Base-by-base conservation (phyloP, 92 coral and sea anemone species). In the Metridium senile region DNA sequence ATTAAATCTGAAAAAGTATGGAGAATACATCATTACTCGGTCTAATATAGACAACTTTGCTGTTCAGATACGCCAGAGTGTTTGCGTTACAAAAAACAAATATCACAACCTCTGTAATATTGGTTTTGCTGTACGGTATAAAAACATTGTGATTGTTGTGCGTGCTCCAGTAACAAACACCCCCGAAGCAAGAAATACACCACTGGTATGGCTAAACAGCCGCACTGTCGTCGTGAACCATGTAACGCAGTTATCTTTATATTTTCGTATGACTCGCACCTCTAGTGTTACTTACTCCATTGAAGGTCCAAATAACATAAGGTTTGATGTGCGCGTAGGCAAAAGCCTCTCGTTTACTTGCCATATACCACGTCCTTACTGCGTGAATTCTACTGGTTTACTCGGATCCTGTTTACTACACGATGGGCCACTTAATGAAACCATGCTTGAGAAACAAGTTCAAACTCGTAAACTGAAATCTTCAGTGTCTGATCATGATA, bases 191-290 rank as follows among this genome's bases (percentile, higher is more conserved):
- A 32, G 45, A 7, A 75, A 33, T 18, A 43, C 51, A 20, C 82
- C 85, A 9, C 46, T 87, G 0, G 84, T 87, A 32, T 87, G 88
- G 88, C 68, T 80, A 19, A 61, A 87, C 69, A 82, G 78, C n/a
- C 58, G 57, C 33, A 30, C 26, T 35, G 28, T 87, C 18, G 61
- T 76, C n/a, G 84, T 87, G 33, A 72, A 78, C 47, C 91, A 87
- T 64, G 62, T 68, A 58, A 82, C 88, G 3, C 54, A 68, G 32
- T 66, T 87, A 16, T 77, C 87, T 34, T 8, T 46, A 25, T 33
- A 76, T 58, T 73, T 87, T 27, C 69, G 63, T 3, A 82, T 87
- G 88, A 66, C 61, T 8, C 86, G 91, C 26, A 69, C 79, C 10
- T 70, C 88, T 45, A 62, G 68, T 10, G 73, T 82, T 33, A 76